Evolutionary conservation across 2,113 vertebrate species (phyloP), one percentile per base, ranked within the genome.

Genomic region (Pycnonotus jocosus): DNA sequence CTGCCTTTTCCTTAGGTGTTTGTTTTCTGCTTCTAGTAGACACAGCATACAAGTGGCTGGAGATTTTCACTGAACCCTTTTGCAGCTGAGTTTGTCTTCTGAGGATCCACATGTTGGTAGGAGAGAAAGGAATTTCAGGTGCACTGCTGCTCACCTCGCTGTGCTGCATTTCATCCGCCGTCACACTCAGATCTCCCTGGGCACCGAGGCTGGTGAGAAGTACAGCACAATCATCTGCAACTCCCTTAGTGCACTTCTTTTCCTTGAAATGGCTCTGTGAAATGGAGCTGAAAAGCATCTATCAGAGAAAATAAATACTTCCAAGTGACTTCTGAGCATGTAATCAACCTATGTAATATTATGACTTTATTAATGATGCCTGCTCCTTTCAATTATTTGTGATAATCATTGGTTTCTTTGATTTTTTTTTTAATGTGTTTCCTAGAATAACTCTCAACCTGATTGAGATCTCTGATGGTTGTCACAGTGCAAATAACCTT

Each of bases 131-230:
- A 61, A 25, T 65, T 89, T 31, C 23, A 37, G 57, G 57, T 58
- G 51, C 15, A 2, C 16, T 58, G 81, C 60, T 72, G 40, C 47
- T 81, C 47, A 4, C n/a, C 44, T 69, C 6, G 7, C n/a, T 2
- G 0, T 0, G 2, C 48, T 31, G 66, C 31, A 10, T 71, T 72
- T 78, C 48, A 54, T 57, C 72, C 2, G 0, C 44, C 0, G 0
- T 25, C 37, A 10, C 64, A 3, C 57, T 81, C 33, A 0, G 11
- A 3, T 38, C n/a, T 80, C 44, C 42, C 69, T 0, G 0, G 23
- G 56, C 13, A 1, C 50, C 0, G 9, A 8, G 37, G 18, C 82
- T 72, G 81, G 8, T 24, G 15, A 57, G 61, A n/a, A 61, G n/a
- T 15, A 7, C 51, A 4, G 19, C 58, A 42, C 78, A 42, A 2